Evolutionary conservation across 2,888 invertebrate species (phyloP), one percentile per base, ranked within the genome.

Genomic region (Platerodrilus igneus): DNA sequence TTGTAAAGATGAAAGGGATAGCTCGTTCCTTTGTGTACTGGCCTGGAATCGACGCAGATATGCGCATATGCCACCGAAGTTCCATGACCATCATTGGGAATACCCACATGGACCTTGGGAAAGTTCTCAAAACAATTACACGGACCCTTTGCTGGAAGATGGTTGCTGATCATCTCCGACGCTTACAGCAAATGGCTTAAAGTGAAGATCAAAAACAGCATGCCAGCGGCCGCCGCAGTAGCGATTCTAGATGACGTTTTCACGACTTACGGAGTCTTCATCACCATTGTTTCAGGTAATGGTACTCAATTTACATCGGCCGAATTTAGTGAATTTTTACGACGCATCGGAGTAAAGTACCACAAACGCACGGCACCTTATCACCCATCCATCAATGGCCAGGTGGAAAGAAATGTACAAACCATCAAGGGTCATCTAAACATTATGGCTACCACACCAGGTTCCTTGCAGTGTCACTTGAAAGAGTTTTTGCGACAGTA

Each of bases 81-180:
- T 41, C 16, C 22, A 11, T 5, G 28, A 38, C 3, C 53, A 58
- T 29, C 48, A 45, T 3, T 57, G 55, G 56, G 51, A 56, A 26
- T 46, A 42, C 22, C 49, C 55, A 3, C 38, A 36, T 9, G 33
- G 26, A 31, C 45, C 53, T 3, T 60, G 58, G 54, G 35, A 47
- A 22, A 28, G 57, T 7, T 21, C 61, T 4, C 62, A 61, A 32
- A 50, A 62, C 16, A 56, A 60, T 48, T 60, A 55, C 40, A 55
- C 56, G 56, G 58, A 43, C 58, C 58, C 19, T 22, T 55, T 21
- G 28, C 25, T 6, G 46, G 38, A 6, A 43, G 18, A 26, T 35
- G 35, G 27, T 34, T 50, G 13, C 33, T 54, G 3, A 40, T 50
- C 9, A 14, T 47, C n/a, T 38, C 45, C 4, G 61, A 47, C 19